These are phyloP conservation scores for Exephanes ischioxanthus DNA, from an alignment of 2,888 invertebrate species.

Conservation along the genomic window DNA sequence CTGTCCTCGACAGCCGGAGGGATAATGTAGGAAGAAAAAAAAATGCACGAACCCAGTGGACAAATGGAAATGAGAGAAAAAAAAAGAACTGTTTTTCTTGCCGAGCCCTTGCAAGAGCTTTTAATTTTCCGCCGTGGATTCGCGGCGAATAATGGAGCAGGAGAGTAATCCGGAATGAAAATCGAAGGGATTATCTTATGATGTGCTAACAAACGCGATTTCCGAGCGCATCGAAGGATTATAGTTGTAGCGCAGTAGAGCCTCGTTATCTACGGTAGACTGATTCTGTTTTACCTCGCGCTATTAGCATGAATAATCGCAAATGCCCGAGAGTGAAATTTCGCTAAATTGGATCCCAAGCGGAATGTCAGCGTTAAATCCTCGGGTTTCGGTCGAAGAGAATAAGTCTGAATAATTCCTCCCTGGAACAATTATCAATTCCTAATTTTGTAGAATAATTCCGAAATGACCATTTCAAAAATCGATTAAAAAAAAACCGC, in stretches of 20 bases:
- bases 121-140: neutral
- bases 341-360: neutral
- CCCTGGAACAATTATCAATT: neutral
- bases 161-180: neutral
- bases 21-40: neutral
- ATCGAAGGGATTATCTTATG: neutral
- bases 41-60: neutral
- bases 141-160: neutral
- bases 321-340: neutral
- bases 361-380: neutral
- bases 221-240: slow-evolving; percentile 1
- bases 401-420: no score
- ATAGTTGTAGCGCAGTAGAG: neutral
- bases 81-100: neutral
- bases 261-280: neutral
- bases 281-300: neutral
- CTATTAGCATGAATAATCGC: slow-evolving; percentile 21
- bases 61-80: neutral
- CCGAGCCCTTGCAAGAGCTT: neutral
- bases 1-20: neutral
- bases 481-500: no score
- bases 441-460: neutral
- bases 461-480: no score
- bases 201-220: neutral
- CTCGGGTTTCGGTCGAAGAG: neutral